A percentile compares a stretch with the other conserved stretches of the same genome.
These are phyloP conservation scores for Trachurus trachurus DNA, from an alignment of 2,797 vertebrate species.

Conservation along the genomic window DNA sequence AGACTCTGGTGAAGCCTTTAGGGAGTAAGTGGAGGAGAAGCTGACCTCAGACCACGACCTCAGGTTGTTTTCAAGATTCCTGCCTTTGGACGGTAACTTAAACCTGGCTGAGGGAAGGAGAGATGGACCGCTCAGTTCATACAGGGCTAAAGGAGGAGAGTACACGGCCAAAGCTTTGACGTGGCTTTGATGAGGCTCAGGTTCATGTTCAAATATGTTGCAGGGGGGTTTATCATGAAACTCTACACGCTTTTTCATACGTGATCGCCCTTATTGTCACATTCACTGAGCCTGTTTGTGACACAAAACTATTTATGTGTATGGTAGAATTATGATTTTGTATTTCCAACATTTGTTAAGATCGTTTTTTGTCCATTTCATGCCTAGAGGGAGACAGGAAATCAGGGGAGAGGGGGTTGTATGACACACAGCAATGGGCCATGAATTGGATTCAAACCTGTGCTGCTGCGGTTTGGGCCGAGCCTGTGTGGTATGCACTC, in stretches of 20 bases:
- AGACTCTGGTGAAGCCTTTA: slow-evolving; percentile 27
- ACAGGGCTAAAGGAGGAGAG: not conserved
- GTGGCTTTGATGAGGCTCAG: not conserved
- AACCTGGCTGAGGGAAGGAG: slow-evolving; percentile 45
- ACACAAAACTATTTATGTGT: slow-evolving; percentile 2
- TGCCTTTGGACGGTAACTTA: slow-evolving; percentile 56
- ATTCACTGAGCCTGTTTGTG: too few relatives aligned
- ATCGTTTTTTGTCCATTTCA: too few relatives aligned
- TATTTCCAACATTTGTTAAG: not conserved
- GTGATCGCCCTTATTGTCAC: too few relatives aligned
- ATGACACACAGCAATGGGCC: too few relatives aligned
- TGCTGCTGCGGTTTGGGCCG: too few relatives aligned
- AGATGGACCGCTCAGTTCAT: slow-evolving; percentile 33
- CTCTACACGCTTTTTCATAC: slow-evolving; percentile 1
- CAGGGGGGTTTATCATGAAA: slow-evolving; percentile 2
- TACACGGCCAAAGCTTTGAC: slow-evolving; percentile 6
- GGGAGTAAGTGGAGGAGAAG: slow-evolving; percentile 54
- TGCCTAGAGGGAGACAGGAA: too few relatives aligned
- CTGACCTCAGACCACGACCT: slow-evolving; percentile 70
- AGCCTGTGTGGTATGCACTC: too few relatives aligned
- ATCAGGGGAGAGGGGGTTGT: too few relatives aligned
- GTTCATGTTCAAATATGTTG: slow-evolving; percentile 16
- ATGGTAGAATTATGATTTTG: not conserved
- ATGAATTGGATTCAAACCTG: too few relatives aligned
- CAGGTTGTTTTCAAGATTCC: slow-evolving; percentile 68